A percentile compares a stretch with the other conserved stretches of the same genome.
phyloP scores from a whole-genome alignment of 1,140 invertebrate genomes.

The Mycetomoellerius zeteki region DNA sequence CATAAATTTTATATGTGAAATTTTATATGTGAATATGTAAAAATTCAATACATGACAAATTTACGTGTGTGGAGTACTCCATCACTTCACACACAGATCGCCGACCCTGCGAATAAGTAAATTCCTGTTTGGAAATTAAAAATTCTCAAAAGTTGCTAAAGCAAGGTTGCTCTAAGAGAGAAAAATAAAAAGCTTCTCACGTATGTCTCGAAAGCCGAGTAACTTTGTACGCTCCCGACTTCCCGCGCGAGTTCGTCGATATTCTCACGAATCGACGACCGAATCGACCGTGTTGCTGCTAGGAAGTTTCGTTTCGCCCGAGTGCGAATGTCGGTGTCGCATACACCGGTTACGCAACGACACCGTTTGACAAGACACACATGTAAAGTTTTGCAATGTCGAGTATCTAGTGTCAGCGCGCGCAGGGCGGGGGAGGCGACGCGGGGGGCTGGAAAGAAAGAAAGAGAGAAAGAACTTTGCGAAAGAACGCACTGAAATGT shows the following conservation, averaged over 20 bases:
- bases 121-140: neutral
- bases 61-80: no score
- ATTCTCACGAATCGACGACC: conserved; percentile 55
- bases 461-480: conserved; percentile 77
- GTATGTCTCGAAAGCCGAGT: conserved; percentile 8
- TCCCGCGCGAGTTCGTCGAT: conserved; percentile 35
- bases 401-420: conserved; percentile 74
- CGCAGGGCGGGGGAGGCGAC: conserved; percentile 12
- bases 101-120: neutral
- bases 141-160: neutral
- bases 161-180: neutral
- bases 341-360: conserved; percentile 74
- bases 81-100: no score
- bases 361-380: conserved; percentile 64
- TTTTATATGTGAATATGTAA: no score
- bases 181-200: neutral
- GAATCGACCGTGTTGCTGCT: conserved; percentile 59
- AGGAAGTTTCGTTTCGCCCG: conserved; percentile 64
- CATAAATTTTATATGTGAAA: no score
- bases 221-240: conserved; percentile 10
- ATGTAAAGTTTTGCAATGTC: conserved; percentile 67
- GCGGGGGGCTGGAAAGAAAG: conserved; percentile 54
- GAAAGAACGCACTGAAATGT: conserved; percentile 83
- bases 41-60: no score
- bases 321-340: conserved; percentile 64